Conservation (phyloP, 2,888 invertebrate genomes). For the Parnassius mnemosyne region DNA sequence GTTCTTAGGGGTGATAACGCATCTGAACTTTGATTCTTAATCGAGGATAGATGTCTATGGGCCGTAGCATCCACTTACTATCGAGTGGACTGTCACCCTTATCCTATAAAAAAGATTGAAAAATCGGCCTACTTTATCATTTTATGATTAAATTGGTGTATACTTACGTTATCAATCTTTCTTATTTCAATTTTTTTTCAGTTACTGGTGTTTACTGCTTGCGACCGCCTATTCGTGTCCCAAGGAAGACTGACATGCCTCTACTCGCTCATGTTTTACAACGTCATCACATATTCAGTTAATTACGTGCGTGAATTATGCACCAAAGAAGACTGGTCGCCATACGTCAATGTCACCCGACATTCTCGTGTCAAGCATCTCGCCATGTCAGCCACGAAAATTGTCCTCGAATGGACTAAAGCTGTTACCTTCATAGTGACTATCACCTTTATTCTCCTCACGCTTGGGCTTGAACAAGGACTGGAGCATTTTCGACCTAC, state of each 20-base stretch:
- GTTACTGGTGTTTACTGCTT: constrained; percentile 87
- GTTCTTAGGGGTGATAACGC: no score
- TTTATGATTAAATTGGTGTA: no score
- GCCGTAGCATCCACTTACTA: no score
- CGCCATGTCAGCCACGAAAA: constrained; percentile 90
- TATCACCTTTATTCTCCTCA: constrained; percentile 86
- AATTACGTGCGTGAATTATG: constrained; percentile 87
- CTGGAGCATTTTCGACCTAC: constrained; percentile 87
- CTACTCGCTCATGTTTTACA: constrained; percentile 90
- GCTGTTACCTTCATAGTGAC: constrained; percentile 89
- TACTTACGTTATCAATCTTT: no score
- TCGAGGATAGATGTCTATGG: no score
- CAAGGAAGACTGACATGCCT: constrained; percentile 83
- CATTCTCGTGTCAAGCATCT: constrained; percentile 87
- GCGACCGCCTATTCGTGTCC: constrained; percentile 83
- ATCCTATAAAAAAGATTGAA: no score
- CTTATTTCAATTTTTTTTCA: constrained; percentile 49
- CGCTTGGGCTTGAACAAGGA: constrained; percentile 87
- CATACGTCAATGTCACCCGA: constrained; percentile 86
- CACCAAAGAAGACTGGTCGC: constrained; percentile 88
- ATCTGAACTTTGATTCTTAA: no score
- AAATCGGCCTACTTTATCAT: no score
- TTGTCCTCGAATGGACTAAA: constrained; percentile 90
- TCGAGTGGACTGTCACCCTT: no score
- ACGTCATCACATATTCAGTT: constrained; percentile 88